These are phyloP conservation scores for Mycalesis mineus DNA, from an alignment of 2,888 invertebrate species.

Conservation along the genomic window DNA sequence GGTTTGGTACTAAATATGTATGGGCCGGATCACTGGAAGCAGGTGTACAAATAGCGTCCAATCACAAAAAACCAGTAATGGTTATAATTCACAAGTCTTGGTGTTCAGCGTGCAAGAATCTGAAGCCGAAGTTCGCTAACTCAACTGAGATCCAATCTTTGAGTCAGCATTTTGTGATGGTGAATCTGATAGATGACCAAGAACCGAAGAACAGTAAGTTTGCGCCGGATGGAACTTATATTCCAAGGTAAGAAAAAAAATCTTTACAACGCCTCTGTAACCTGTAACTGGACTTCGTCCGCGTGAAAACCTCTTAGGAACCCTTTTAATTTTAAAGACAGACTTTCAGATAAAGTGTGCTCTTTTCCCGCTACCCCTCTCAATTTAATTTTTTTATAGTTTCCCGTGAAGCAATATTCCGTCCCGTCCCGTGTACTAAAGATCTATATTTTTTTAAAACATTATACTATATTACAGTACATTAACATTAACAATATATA, in stretches of 20 bases:
- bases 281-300: too few species aligned
- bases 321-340: too few species aligned
- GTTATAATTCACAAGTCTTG: conserved; percentile 82
- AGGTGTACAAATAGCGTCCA: conserved; percentile 57
- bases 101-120: conserved; percentile 81
- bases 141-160: conserved; percentile 75
- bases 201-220: conserved; percentile 71
- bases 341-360: too few species aligned
- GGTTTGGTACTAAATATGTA: conserved; percentile 63
- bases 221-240: conserved; percentile 82
- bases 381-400: too few species aligned
- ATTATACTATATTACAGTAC: too few species aligned
- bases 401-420: too few species aligned
- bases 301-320: too few species aligned
- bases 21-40: conserved; percentile 71
- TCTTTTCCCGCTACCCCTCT: too few species aligned
- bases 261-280: too few species aligned
- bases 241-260: conserved; percentile 72
- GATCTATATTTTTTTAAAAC: too few species aligned
- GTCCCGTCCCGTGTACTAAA: too few species aligned
- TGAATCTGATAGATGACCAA: conserved; percentile 80
- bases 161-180: conserved; percentile 82
- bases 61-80: conserved; percentile 79
- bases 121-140: conserved; percentile 80
- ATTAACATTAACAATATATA: too few species aligned